These are phyloP conservation scores for Muntiacus reevesi DNA, from an alignment of 2,113 vertebrate genomes.

Conservation along the genomic window DNA sequence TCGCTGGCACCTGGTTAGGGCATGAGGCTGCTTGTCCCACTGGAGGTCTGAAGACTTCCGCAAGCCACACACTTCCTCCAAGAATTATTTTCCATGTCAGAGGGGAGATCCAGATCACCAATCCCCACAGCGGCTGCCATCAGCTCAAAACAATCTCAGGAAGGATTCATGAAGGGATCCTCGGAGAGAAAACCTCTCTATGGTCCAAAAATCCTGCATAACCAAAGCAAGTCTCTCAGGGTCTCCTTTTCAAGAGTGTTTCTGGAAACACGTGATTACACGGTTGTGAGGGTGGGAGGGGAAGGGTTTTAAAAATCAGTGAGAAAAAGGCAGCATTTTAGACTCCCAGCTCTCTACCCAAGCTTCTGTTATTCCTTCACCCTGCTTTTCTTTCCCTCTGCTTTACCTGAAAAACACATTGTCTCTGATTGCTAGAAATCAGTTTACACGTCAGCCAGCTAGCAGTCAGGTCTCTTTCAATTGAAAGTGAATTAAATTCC, in stretches of 20 bases:
- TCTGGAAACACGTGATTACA: neutral
- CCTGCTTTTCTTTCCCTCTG: neutral
- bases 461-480: neutral
- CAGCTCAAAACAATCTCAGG: neutral
- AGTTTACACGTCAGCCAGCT: neutral
- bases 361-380: neutral
- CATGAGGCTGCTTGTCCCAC: neutral
- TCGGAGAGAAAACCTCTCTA: neutral
- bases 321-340: neutral
- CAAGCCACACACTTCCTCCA: neutral
- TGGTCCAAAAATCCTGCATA: neutral
- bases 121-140: fast-evolving
- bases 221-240: neutral
- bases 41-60: neutral
- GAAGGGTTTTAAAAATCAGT: neutral
- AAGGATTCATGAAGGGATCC: neutral
- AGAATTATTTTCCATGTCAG: neutral
- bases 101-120: neutral
- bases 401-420: neutral
- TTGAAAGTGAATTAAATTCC: neutral
- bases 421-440: neutral
- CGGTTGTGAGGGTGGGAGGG: neutral
- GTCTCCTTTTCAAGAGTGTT: neutral
- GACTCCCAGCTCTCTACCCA: neutral
- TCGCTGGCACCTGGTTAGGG: neutral